phyloP scores from a whole-genome alignment of 2,888 invertebrate genomes.

The Dynastes maya region DNA sequence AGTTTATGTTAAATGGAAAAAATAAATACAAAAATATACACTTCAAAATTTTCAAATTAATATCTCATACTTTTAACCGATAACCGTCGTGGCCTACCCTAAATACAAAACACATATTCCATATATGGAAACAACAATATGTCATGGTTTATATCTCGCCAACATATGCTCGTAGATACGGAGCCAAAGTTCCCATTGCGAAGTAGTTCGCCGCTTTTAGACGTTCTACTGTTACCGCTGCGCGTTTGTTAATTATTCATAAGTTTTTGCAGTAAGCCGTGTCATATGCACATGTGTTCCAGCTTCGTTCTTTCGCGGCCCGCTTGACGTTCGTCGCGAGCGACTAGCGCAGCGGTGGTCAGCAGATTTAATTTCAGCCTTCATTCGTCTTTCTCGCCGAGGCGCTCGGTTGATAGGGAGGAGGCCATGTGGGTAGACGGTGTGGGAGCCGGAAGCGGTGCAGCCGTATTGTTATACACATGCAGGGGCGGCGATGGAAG shows the following conservation, averaged over 20 bases:
- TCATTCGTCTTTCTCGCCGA: slow-evolving; percentile 37
- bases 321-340: slow-evolving; percentile 8
- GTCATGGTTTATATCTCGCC: no score
- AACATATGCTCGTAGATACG: no score
- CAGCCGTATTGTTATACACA: not conserved
- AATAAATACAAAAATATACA: no score
- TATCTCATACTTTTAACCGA: no score
- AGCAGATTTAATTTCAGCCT: slow-evolving; percentile 45
- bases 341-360: slow-evolving; percentile 16
- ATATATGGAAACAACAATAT: no score
- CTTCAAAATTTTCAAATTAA: no score
- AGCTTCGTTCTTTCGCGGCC: slow-evolving; percentile 10
- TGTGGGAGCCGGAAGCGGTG: not conserved
- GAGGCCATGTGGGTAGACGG: not conserved
- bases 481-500: not conserved
- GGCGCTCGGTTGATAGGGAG: not conserved
- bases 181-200: no score
- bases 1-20: no score
- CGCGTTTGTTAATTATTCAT: slow-evolving; percentile 46
- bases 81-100: no score
- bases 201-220: slow-evolving; percentile 7
- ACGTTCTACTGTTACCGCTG: slow-evolving; percentile 19
- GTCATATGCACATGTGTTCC: slow-evolving; percentile 47
- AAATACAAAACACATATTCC: no score
- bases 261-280: slow-evolving; percentile 35